Base-by-base conservation (phyloP, 2,797 vertebrate genomes). In the Trachops cirrhosus region DNA sequence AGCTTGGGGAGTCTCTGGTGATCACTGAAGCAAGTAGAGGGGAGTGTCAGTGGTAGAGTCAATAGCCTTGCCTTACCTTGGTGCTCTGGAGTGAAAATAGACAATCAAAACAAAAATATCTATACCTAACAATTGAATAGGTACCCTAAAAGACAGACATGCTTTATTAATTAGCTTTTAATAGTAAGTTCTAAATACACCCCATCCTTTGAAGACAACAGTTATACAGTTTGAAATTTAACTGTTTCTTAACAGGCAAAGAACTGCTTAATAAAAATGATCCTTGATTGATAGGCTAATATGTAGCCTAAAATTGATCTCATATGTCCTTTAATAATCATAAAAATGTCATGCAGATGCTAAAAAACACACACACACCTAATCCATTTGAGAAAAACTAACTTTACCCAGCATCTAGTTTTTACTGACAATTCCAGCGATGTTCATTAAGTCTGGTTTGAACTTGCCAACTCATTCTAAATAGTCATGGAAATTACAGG, bases 391-490 rank as follows among this genome's bases (percentile, higher is more conserved):
- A 94, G 68, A 78, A 95, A 97, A 93, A 74, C 62, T 41, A 93
- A 93, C 34, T 82, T 94, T 86, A 29, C 70, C 80, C 15, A 68
- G 50, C 67, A 57, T 88, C 62, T 29, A 95, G 48, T 67, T 77
- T 84, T 21, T 94, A 89, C 32, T 32, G 80, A 91, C 34, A 83
- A 71, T 48, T 59, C 37, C 75, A 88, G 57, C 16, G 46, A 89
- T 86, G 70, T 46, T 91, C 62, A 74, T 84, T 88, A 97, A 96
- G 52, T 87, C 68, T 90, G 80, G 67, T 88, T 91, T 95, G 75
- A 96, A 89, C 79, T 95, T 94, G 87, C 62, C 93, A 94, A 87
- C 46, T 94, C 95, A 94, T 71, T 96, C 85, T 89, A 93, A 90
- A 64, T 83, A 92, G 84, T 90, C 84, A 96, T 41, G 29, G 70